Base-by-base conservation (phyloP, 2,113 vertebrate species). In the Lamprologus ornatipinnis region DNA sequence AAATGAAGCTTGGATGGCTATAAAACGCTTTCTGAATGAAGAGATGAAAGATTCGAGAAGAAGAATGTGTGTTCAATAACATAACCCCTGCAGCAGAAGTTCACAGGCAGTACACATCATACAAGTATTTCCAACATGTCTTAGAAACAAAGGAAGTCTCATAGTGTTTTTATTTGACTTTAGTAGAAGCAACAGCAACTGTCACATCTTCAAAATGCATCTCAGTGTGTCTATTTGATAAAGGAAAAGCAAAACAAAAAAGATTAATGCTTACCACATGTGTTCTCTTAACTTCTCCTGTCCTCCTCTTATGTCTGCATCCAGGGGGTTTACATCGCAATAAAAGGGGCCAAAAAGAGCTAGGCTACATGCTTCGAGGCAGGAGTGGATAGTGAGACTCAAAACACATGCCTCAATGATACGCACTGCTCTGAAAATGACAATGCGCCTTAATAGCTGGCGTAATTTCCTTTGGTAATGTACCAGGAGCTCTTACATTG, bases 181-280 rank as follows among this genome's bases (percentile, higher is more conserved):
- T 57, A 81, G 70, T 79, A 88, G 79, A 89, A 84, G 70, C 14
- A 92, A 55, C 81, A 84, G 83, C 80, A 80, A 83, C 85, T 84
- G 78, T 87, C 84, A 93, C 85, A 92, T 89, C 63, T 84, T 54
- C 21, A 85, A 91, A 94, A 89, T 79, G 88, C 45, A 89, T 82
- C 85, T 88, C 60, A 49, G 58, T 92, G 87, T 90, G 86, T 92
- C 84, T 91, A 40, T 92, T 87, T 89, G 88, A 89, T 42, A 45
- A 26, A 40, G 63, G 63, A 68, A 68, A 68, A 68, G 35, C 85
- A 86, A 91, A 83, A 89, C 83, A 84, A 91, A 83, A 84, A 85
- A 88, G 63, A 58, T 86, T 94, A 95, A 96, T 93, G 86, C 87
- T 90, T 86, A 86, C 88, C 95, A 94, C 86, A 93, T 95, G 94